These are phyloP conservation scores for Parascotia fuliginaria DNA, from an alignment of 2,888 invertebrate species.

Conservation along the genomic window DNA sequence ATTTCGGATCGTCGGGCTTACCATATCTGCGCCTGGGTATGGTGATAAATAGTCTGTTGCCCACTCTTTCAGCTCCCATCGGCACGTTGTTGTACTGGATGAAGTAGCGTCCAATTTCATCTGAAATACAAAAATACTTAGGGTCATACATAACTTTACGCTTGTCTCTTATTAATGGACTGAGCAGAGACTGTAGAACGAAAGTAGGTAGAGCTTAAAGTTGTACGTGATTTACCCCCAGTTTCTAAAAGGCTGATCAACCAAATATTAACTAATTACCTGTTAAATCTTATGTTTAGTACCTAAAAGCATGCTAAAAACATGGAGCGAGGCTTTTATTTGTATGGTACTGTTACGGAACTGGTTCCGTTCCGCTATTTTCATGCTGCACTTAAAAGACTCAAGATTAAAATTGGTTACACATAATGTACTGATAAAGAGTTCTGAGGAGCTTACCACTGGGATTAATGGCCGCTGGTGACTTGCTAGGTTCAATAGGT, in stretches of 20 bases:
- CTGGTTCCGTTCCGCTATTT: too few relatives aligned
- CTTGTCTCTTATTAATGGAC: too few relatives aligned
- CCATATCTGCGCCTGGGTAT: slow-evolving; percentile 89
- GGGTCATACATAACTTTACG: neutral
- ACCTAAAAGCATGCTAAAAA: too few relatives aligned
- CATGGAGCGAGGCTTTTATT: too few relatives aligned
- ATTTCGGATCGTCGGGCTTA: slow-evolving; percentile 31
- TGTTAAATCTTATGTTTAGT: too few relatives aligned
- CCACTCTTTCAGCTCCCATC: slow-evolving; percentile 88
- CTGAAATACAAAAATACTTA: slow-evolving; percentile 46
- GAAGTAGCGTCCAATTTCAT: slow-evolving; percentile 60
- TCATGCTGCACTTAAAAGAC: too few relatives aligned
- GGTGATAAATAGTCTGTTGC: slow-evolving; percentile 89
- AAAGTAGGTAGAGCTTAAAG: too few relatives aligned
- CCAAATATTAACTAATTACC: too few relatives aligned
- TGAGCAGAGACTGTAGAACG: neutral
- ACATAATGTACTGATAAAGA: neutral
- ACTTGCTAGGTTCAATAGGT: slow-evolving; percentile 17
- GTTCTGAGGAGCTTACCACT: slow-evolving; percentile 19
- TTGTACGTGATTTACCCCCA: too few relatives aligned
- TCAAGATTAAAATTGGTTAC: too few relatives aligned
- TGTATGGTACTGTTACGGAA: too few relatives aligned
- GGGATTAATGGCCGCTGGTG: slow-evolving; percentile 19
- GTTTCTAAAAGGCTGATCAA: too few relatives aligned
- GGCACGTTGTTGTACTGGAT: slow-evolving; percentile 87